A percentile compares a stretch with the other conserved stretches of the same genome.
Conservation (phyloP, 2,113 vertebrate species). For the Murina feae region DNA sequence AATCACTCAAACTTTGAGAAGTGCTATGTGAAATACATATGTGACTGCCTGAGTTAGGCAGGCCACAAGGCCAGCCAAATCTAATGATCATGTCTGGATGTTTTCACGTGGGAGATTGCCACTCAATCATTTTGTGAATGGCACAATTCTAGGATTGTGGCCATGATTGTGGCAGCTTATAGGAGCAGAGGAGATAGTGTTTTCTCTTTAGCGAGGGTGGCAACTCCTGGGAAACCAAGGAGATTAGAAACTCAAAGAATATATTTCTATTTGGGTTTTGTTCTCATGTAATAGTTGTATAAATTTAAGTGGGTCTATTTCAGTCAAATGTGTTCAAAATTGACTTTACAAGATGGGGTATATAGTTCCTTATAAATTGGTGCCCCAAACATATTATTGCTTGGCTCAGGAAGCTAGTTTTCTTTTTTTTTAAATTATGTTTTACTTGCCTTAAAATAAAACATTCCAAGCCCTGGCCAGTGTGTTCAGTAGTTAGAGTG, state of each 20-base stretch:
- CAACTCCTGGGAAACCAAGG: not conserved
- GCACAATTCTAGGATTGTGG: not conserved
- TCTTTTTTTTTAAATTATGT: not conserved
- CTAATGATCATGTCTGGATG: not conserved
- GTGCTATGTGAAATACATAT: not conserved
- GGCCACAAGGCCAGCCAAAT: not conserved
- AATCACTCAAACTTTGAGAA: not conserved
- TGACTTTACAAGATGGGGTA: not conserved
- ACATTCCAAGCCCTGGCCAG: not conserved
- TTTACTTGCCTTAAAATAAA: conserved; percentile 16
- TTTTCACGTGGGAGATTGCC: not conserved
- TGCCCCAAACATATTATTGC: not conserved
- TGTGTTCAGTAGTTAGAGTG: too few relatives aligned
- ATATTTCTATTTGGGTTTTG: not conserved
- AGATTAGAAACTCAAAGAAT: not conserved
- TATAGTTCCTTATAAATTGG: not conserved
- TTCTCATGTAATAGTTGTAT: not conserved
- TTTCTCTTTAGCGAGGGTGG: not conserved
- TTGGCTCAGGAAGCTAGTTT: conserved; percentile 4
- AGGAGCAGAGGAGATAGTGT: not conserved
- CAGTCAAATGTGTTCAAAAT: not conserved
- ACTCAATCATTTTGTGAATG: not conserved
- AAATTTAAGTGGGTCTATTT: not conserved
- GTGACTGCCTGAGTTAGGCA: not conserved
- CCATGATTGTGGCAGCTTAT: not conserved